These are phyloP conservation scores for Myoxocephalus aenaeus DNA, from an alignment of 2,797 vertebrate genomes.

Conservation along the genomic window DNA sequence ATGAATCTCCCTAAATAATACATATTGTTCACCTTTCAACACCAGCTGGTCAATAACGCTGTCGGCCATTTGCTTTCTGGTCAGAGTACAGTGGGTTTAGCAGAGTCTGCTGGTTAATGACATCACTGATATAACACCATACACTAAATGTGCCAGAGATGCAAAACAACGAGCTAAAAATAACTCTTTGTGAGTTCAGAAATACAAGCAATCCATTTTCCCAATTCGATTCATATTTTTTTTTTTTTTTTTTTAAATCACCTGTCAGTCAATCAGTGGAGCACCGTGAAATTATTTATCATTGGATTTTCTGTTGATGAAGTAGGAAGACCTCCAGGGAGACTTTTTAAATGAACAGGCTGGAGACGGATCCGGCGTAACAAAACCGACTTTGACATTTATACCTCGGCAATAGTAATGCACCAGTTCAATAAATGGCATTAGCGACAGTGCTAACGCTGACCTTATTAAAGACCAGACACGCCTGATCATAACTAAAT, in stretches of 20 bases:
- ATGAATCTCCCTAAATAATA: too few relatives aligned
- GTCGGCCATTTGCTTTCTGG: too few relatives aligned
- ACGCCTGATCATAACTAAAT: neutral
- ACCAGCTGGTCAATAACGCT: neutral
- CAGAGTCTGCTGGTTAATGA: neutral
- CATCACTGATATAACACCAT: neutral
- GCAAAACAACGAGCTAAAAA: too few relatives aligned
- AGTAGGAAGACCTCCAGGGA: neutral
- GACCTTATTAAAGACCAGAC: slow-evolving; percentile 18
- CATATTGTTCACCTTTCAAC: neutral
- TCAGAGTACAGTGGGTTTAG: neutral
- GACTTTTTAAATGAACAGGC: slow-evolving; percentile 4
- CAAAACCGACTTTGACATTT: slow-evolving; percentile 13
- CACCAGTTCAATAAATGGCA: neutral
- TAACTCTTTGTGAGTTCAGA: neutral
- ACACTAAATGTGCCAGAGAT: neutral
- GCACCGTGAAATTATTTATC: neutral
- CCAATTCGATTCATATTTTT: neutral
- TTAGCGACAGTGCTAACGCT: neutral
- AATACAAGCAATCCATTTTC: neutral
- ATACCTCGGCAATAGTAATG: neutral
- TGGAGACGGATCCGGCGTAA: neutral
- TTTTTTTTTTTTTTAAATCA: neutral
- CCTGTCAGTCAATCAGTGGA: neutral
- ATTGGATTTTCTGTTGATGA: neutral